Conservation (phyloP, 1,140 invertebrate species). For the Drosophila insularis region DNA sequence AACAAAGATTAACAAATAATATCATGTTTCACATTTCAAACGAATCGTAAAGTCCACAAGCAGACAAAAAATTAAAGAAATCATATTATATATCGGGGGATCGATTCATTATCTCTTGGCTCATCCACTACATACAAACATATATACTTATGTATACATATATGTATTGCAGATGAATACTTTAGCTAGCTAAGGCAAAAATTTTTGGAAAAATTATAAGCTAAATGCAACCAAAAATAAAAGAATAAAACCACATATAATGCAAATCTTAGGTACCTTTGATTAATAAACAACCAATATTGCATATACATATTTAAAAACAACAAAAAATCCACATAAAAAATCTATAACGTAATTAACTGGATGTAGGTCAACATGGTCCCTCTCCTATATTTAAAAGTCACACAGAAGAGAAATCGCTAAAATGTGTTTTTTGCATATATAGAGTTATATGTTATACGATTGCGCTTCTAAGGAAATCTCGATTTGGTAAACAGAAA, state of each 20-base stretch:
- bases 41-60: constrained; percentile 35
- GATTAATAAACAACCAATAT: constrained; percentile 64
- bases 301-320: constrained; percentile 39
- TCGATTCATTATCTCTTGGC: neutral
- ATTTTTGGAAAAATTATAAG: neutral
- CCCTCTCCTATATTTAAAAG: neutral
- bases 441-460: neutral
- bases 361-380: neutral
- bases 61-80: constrained; percentile 15
- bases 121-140: neutral
- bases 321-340: constrained; percentile 15
- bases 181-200: neutral
- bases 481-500: neutral
- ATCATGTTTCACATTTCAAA: constrained; percentile 74
- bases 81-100: neutral
- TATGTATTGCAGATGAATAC: neutral
- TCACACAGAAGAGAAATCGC: neutral
- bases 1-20: constrained; percentile 51
- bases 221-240: neutral
- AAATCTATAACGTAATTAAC: constrained; percentile 25
- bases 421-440: neutral
- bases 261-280: constrained; percentile 78
- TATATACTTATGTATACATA: neutral
- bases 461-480: neutral
- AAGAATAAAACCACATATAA: constrained; percentile 46